Conservation (phyloP, 2,113 vertebrate genomes). For the Solenodon paradoxus region DNA sequence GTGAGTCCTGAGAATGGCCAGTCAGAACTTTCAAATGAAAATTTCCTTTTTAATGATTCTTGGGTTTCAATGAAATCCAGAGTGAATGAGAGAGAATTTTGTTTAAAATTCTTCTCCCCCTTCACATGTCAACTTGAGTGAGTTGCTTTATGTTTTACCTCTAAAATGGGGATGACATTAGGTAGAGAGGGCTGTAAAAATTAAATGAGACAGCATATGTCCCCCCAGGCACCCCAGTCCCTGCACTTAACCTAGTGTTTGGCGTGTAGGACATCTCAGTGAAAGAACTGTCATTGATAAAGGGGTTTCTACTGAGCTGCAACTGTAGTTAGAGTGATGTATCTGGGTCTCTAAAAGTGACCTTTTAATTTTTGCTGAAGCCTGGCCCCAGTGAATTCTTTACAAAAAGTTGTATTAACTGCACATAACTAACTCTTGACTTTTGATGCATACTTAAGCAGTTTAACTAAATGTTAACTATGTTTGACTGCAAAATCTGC, state of each 20-base stretch:
- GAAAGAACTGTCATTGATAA: not conserved
- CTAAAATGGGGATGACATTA: not conserved
- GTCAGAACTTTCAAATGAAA: not conserved
- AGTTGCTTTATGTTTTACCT: not conserved
- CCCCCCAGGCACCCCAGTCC: no score
- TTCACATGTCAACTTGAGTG: not conserved
- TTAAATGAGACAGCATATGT: not conserved
- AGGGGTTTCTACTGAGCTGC: not conserved
- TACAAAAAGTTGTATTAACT: constrained; percentile 36
- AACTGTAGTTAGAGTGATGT: not conserved
- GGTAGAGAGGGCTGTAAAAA: not conserved
- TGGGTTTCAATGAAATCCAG: not conserved
- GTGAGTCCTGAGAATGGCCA: not conserved
- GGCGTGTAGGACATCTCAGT: not conserved
- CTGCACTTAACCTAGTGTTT: rapidly evolving
- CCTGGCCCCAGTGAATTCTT: not conserved
- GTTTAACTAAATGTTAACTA: constrained; percentile 58
- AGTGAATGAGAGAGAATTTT: not conserved
- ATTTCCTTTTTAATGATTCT: not conserved
- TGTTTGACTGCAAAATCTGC: constrained; percentile 48
- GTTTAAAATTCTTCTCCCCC: not conserved
- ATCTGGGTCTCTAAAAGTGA: not conserved
- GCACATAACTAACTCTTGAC: not conserved
- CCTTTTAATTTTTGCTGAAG: not conserved
- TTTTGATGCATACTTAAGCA: constrained; percentile 61